Evolutionary conservation across 2,113 vertebrate genomes (phyloP).

Genomic region (Leptodactylus fuscus): DNA sequence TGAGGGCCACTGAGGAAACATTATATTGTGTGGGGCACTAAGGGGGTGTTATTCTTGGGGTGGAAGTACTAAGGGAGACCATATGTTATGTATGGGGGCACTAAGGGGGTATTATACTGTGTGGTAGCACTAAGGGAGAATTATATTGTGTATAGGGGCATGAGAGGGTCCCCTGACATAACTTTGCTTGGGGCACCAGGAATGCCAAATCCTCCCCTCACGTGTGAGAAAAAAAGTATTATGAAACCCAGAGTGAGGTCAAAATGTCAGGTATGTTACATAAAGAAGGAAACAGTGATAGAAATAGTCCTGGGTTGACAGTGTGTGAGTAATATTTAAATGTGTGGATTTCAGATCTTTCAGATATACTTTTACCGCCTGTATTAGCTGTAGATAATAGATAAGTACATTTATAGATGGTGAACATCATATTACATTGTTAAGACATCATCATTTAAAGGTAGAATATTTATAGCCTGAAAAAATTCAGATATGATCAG

Average conservation of each 20-base stretch:
- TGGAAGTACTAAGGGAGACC: too few species aligned
- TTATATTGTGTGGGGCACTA: too few species aligned
- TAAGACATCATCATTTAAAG: background rate
- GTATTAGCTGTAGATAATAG: background rate
- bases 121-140: too few species aligned
- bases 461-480: background rate
- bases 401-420: conserved; percentile 1
- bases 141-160: too few species aligned
- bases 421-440: background rate
- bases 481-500: background rate
- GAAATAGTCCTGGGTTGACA: background rate
- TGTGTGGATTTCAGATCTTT: background rate
- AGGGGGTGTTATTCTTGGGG: too few species aligned
- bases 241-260: background rate
- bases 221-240: background rate
- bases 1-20: too few species aligned
- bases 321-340: background rate
- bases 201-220: too few species aligned
- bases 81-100: too few species aligned
- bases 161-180: too few species aligned
- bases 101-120: too few species aligned
- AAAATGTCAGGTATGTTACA: background rate
- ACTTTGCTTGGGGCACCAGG: too few species aligned
- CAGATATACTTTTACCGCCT: background rate
- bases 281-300: background rate